Conservation (phyloP, 2,888 invertebrate genomes). For the Acanthosepion pharaonis region DNA sequence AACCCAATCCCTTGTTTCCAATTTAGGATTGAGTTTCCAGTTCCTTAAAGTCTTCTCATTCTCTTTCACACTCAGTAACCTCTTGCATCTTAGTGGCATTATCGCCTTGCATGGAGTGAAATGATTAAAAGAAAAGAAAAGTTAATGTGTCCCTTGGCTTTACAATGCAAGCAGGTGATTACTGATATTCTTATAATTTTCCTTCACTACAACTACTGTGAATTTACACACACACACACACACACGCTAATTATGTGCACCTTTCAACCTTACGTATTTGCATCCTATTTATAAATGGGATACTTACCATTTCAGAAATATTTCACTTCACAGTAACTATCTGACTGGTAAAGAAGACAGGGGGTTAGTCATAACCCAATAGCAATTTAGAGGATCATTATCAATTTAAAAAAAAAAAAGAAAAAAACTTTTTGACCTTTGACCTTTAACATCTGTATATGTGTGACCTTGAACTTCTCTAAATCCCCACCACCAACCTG, state of each 20-base stretch:
- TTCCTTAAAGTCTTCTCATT: too few species aligned
- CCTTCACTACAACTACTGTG: not conserved
- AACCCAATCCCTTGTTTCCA: too few species aligned
- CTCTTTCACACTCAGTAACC: too few species aligned
- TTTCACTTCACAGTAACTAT: not conserved
- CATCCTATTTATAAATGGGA: not conserved
- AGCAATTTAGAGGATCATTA: not conserved
- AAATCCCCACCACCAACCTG: not conserved
- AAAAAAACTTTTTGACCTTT: not conserved
- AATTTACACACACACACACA: not conserved
- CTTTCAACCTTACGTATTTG: not conserved
- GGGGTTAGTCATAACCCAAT: not conserved
- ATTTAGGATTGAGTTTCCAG: too few species aligned
- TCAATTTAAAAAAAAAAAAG: not conserved
- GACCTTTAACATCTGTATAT: not conserved
- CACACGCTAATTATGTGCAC: not conserved
- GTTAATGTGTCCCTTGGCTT: not conserved
- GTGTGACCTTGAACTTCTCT: not conserved
- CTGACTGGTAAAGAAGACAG: not conserved
- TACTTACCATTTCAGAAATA: not conserved
- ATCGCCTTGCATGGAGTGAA: too few species aligned
- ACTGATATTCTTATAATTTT: not conserved
- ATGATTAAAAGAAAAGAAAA: too few species aligned
- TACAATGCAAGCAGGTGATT: not conserved
- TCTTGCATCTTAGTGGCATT: too few species aligned